phyloP scores from a whole-genome alignment of 2,797 vertebrate species.

The Pteronotus mesoamericanus region DNA sequence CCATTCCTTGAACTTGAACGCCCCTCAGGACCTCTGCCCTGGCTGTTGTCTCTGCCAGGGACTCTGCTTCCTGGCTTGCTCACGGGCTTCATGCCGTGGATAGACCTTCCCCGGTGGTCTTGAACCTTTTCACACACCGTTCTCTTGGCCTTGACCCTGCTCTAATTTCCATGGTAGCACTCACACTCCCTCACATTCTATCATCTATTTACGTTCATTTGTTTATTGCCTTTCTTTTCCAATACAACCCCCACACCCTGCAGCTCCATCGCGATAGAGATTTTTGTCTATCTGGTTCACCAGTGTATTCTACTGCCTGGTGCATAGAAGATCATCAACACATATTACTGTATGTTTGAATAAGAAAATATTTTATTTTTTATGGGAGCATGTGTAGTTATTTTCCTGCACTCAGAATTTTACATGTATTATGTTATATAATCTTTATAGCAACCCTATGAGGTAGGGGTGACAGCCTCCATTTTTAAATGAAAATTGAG shows the following conservation, averaged over 20 bases:
- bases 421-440: neutral
- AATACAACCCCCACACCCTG: fast-evolving
- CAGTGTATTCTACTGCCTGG: neutral
- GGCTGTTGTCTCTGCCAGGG: neutral
- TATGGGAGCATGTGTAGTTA: neutral
- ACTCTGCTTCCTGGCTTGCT: neutral
- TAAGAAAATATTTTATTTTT: neutral
- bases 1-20: neutral
- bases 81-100: neutral
- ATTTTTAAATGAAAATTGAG: neutral
- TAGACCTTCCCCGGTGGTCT: neutral
- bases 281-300: neutral
- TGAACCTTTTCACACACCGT: neutral
- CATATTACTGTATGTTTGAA: neutral
- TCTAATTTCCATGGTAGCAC: neutral
- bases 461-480: neutral
- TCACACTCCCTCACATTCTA: neutral
- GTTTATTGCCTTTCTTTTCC: neutral
- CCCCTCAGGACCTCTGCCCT: neutral
- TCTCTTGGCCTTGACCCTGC: neutral
- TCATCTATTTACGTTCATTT: neutral
- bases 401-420: neutral
- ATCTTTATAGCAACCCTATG: neutral
- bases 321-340: neutral
- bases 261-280: neutral